A percentile compares a stretch with the other conserved stretches of the same genome.
Evolutionary conservation across 2,888 invertebrate species (phyloP).

Genomic region (Eupithecia abbreviata): DNA sequence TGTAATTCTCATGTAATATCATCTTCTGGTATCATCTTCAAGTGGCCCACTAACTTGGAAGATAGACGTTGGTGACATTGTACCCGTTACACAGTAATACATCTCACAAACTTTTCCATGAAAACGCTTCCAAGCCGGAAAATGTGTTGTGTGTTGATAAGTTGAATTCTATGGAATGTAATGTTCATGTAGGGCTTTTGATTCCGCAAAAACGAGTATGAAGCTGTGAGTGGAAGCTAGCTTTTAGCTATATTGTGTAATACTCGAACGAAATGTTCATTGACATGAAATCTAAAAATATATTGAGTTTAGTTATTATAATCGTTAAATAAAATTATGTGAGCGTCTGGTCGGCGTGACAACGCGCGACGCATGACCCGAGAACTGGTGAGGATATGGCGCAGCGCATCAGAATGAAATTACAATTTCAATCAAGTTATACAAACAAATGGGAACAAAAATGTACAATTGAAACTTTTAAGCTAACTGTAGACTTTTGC

Average conservation of each 20-base stretch:
- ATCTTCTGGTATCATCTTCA: constrained; percentile 37
- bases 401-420: no score
- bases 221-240: neutral
- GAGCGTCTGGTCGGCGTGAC: no score
- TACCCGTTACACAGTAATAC: constrained; percentile 8
- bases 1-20: constrained; percentile 24
- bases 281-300: neutral
- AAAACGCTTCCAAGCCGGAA: neutral
- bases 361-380: no score
- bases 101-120: neutral
- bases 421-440: no score
- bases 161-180: no score
- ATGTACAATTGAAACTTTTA: neutral
- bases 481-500: neutral
- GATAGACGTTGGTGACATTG: constrained; percentile 7
- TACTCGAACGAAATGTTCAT: neutral
- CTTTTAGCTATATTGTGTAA: neutral
- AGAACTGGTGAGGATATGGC: no score
- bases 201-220: neutral
- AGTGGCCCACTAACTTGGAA: constrained; percentile 26
- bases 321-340: no score
- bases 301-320: no score
- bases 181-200: neutral
- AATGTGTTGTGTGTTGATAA: neutral
- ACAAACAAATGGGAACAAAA: no score